Base-by-base conservation (phyloP, 2,888 invertebrate species). In the Metacarcinus magister region DNA sequence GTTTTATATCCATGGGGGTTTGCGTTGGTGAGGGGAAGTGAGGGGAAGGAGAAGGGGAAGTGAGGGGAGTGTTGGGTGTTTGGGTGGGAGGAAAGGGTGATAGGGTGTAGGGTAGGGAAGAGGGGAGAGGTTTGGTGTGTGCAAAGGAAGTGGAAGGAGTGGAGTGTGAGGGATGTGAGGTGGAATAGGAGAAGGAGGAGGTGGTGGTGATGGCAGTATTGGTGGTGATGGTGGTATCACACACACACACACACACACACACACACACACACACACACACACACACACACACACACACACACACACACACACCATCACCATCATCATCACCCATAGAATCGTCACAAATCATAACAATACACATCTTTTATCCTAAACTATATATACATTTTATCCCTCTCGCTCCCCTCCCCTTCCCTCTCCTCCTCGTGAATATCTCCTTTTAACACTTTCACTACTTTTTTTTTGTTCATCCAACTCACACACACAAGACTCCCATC, bases 221-320 rank as follows among this genome's bases (percentile, higher is more conserved):
- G 67, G 60, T 60, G 60, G 60, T 60, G 60, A 13, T 60, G 60
- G 19, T 60, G 60, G 60, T 60, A 60, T 60, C 2, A 10, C 5
- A 60, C 60, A 60, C 60, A 16, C 16, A 60, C 8, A 10, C 5
- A 67, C n/a, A 67, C n/a, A 67, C n/a, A 67, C n/a, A 67, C n/a
- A 67, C n/a, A 67, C n/a, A 67, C 67, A 67, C 67, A 67, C 67
- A 67, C 67, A 67, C 67, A 67, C 67, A 67, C 67, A 67, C 67
- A 67, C 67, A 67, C 67, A 67, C 67, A 67, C 67, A 67, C 67
- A 67, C 67, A 67, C 67, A 67, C 67, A 67, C 67, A 67, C 67
- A 67, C 67, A 67, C 67, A 67, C 67, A 67, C 67, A 67, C 67
- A 67, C 67, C 19, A 67, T 23, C 2, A 67, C 5, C 19, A n/a